Evolutionary conservation across 2,888 invertebrate species (phyloP).

Genomic region (Oxystoma pomonae): DNA sequence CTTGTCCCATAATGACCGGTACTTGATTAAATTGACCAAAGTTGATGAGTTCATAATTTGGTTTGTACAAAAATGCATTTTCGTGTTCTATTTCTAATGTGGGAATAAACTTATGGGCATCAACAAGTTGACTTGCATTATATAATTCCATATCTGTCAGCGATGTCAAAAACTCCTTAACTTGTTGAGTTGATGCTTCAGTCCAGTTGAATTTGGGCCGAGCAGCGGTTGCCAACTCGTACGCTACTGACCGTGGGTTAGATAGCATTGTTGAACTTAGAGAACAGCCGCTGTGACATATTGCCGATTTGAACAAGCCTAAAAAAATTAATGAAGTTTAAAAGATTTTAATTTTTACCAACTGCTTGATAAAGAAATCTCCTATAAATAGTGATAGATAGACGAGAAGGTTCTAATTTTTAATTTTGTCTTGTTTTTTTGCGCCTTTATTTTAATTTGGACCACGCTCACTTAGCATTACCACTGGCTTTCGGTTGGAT

Average conservation of each 20-base stretch:
- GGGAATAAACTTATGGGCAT: conserved; percentile 2
- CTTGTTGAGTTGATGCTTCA: neutral
- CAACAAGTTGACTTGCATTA: neutral
- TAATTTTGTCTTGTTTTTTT: too few species aligned
- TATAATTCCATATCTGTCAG: neutral
- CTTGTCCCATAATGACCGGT: neutral
- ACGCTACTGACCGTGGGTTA: neutral
- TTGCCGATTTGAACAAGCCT: neutral
- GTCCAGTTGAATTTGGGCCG: neutral
- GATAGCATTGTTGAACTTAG: neutral
- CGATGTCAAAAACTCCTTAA: neutral
- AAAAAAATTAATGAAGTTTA: too few species aligned
- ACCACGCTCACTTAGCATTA: too few species aligned
- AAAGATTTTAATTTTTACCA: too few species aligned
- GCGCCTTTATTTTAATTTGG: too few species aligned
- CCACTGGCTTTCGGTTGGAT: too few species aligned
- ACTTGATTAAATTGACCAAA: neutral
- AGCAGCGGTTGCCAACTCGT: neutral
- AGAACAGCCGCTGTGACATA: neutral
- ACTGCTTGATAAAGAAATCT: too few species aligned
- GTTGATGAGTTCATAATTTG: neutral
- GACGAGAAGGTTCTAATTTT: too few species aligned
- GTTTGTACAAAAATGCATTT: neutral
- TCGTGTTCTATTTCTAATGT: neutral
- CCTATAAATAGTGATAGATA: too few species aligned